Evolutionary conservation across 1,140 invertebrate species (phyloP).

Genomic region (Metaphire vulgaris): DNA sequence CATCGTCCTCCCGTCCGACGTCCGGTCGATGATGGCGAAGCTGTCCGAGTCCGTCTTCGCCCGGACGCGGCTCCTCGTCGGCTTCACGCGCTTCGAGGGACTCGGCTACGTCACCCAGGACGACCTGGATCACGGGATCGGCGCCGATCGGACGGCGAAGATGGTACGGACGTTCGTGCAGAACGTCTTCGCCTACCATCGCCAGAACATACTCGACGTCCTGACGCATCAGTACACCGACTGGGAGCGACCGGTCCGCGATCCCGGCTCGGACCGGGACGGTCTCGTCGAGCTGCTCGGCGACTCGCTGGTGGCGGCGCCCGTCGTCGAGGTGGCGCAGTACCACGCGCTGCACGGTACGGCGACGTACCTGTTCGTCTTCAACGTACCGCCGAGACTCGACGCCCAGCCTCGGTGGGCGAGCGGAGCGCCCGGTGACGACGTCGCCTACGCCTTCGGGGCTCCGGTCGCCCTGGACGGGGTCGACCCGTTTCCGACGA

Average conservation of each 20-base stretch:
- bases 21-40: slow-evolving; percentile 28
- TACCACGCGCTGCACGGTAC: slow-evolving; percentile 54
- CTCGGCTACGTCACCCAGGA: slow-evolving; percentile 79
- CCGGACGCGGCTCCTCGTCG: slow-evolving; percentile 75
- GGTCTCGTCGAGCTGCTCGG: slow-evolving; percentile 82
- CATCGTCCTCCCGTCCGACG: slow-evolving; percentile 34
- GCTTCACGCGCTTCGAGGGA: slow-evolving; percentile 83
- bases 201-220: slow-evolving; percentile 94
- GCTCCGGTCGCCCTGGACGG: slow-evolving; percentile 72
- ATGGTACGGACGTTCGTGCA: slow-evolving; percentile 77
- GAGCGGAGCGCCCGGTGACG: slow-evolving; percentile 87
- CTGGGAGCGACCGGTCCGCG: slow-evolving; percentile 73
- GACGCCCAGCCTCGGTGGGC: slow-evolving; percentile 68
- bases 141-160: not conserved
- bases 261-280: slow-evolving; percentile 84
- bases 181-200: slow-evolving; percentile 76
- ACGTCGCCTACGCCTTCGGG: slow-evolving; percentile 85
- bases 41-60: slow-evolving; percentile 12
- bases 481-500: slow-evolving; percentile 17
- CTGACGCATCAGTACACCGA: slow-evolving; percentile 96
- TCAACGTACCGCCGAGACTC: slow-evolving; percentile 86
- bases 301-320: slow-evolving; percentile 67
- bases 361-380: slow-evolving; percentile 58
- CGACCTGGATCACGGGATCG: slow-evolving; percentile 82
- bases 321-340: slow-evolving; percentile 68